Conservation (phyloP, 2,113 vertebrate species). For the Campylorhamphus procurvoides region DNA sequence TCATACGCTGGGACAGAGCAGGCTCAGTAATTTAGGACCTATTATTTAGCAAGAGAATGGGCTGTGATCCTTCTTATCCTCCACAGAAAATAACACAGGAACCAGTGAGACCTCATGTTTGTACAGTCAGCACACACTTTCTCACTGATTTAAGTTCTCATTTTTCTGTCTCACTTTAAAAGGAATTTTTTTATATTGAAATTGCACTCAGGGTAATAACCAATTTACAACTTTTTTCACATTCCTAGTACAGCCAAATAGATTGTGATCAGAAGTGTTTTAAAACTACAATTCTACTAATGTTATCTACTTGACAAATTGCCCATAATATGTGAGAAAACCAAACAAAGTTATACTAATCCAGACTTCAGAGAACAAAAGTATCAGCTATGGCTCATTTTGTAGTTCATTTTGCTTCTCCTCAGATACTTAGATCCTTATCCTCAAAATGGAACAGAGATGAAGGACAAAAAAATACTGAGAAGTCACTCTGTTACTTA, state of each 20-base stretch:
- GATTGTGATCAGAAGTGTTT: slow-evolving; percentile 49
- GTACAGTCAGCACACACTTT: slow-evolving; percentile 15
- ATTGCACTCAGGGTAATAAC: slow-evolving; percentile 42
- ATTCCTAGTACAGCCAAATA: slow-evolving; percentile 37
- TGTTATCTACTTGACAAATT: slow-evolving; percentile 73
- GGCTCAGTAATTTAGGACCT: not conserved
- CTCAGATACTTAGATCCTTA: slow-evolving; percentile 57
- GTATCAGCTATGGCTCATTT: slow-evolving; percentile 58
- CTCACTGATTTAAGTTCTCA: slow-evolving; percentile 29
- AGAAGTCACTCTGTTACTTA: slow-evolving; percentile 46
- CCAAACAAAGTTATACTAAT: slow-evolving; percentile 71
- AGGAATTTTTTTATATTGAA: slow-evolving; percentile 45
- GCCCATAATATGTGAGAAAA: slow-evolving; percentile 64
- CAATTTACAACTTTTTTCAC: slow-evolving; percentile 52
- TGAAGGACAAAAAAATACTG: slow-evolving; percentile 61
- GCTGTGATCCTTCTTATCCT: not conserved
- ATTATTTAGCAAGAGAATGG: not conserved
- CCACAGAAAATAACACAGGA: not conserved
- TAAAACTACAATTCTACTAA: slow-evolving; percentile 59
- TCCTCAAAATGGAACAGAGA: slow-evolving; percentile 58
- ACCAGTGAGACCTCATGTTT: not conserved
- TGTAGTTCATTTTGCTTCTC: slow-evolving; percentile 49
- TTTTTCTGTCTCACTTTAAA: slow-evolving; percentile 29
- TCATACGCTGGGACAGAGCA: not conserved
- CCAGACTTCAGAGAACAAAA: slow-evolving; percentile 62